Conservation (phyloP, 1,140 invertebrate species). For the Zaprionus vittiger region DNA sequence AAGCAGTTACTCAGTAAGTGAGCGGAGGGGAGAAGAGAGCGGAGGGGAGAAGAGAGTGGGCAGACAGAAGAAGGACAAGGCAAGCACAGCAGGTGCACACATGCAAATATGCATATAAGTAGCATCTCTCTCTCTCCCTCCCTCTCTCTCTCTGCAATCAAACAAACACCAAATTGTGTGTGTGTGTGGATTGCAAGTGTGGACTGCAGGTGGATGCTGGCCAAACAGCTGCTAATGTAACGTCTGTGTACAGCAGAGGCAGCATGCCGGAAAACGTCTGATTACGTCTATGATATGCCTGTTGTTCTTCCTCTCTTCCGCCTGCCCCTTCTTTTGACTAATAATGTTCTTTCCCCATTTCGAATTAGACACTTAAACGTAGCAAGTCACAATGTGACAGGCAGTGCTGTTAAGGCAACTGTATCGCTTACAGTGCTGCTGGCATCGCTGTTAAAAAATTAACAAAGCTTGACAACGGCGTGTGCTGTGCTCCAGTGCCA, state of each 20-base stretch:
- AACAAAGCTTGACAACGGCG: conserved; percentile 57
- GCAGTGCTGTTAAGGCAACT: conserved; percentile 21
- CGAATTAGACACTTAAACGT: conserved; percentile 23
- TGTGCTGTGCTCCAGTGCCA: conserved; percentile 45
- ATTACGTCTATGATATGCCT: conserved; percentile 23
- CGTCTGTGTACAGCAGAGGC: conserved; percentile 8
- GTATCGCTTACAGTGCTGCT: conserved; percentile 38
- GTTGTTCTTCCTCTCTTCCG: background rate
- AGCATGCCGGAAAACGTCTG: conserved; percentile 56
- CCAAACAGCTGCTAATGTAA: conserved; percentile 33
- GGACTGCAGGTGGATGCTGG: conserved; percentile 40
- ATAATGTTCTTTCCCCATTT: background rate
- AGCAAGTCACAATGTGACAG: conserved; percentile 39
- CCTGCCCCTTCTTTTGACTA: background rate
- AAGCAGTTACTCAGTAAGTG: background rate
- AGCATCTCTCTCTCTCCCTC: conserved; percentile 10
- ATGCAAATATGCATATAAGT: conserved; percentile 55
- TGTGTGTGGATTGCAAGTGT: conserved; percentile 30
- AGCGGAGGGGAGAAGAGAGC: background rate
- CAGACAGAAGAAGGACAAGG: background rate
- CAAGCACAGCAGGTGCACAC: conserved; percentile 50
- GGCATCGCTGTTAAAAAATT: conserved; percentile 67
- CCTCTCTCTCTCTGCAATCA: conserved; percentile 53
- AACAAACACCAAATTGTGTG: conserved; percentile 47
- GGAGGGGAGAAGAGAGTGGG: background rate